Evolutionary conservation across 2,888 invertebrate genomes (phyloP).

Genomic region (Charanyca ferruginea): DNA sequence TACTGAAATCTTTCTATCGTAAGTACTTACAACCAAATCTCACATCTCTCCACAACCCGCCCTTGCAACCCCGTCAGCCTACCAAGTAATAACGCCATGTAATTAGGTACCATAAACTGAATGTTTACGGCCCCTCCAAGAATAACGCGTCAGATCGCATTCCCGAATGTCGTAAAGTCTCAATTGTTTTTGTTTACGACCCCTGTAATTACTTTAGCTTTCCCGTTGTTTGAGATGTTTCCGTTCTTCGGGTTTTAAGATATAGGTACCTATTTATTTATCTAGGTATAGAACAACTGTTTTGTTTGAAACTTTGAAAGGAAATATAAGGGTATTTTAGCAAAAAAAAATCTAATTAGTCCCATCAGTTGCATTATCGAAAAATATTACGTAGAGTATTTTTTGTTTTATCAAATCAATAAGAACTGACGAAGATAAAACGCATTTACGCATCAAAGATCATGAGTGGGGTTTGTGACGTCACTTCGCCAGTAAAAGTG

Average conservation of each 20-base stretch:
- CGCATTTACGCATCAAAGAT: too few species aligned
- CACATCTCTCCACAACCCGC: neutral
- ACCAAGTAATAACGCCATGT: slow-evolving; percentile 62
- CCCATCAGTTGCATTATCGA: too few species aligned
- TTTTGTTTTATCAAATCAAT: too few species aligned
- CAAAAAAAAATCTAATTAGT: too few species aligned
- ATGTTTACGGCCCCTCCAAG: slow-evolving; percentile 61
- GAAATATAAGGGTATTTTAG: too few species aligned
- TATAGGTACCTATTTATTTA: slow-evolving; percentile 2
- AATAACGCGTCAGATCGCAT: slow-evolving; percentile 60
- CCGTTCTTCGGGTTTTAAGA: slow-evolving; percentile 1
- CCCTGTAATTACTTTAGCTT: slow-evolving; percentile 59
- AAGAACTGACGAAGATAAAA: too few species aligned
- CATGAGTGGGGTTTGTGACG: too few species aligned
- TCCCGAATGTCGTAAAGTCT: slow-evolving; percentile 59
- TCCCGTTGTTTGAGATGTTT: slow-evolving; percentile 27
- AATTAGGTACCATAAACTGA: slow-evolving; percentile 64
- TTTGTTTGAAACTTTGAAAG: too few species aligned
- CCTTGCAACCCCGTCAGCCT: slow-evolving; percentile 18
- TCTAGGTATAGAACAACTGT: neutral
- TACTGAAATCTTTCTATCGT: too few species aligned
- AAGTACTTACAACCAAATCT: neutral
- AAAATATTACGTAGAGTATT: too few species aligned
- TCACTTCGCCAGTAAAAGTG: too few species aligned
- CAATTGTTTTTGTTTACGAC: slow-evolving; percentile 64